These are phyloP conservation scores for Malacoraja senta DNA, from an alignment of 2,797 vertebrate species.

Conservation along the genomic window DNA sequence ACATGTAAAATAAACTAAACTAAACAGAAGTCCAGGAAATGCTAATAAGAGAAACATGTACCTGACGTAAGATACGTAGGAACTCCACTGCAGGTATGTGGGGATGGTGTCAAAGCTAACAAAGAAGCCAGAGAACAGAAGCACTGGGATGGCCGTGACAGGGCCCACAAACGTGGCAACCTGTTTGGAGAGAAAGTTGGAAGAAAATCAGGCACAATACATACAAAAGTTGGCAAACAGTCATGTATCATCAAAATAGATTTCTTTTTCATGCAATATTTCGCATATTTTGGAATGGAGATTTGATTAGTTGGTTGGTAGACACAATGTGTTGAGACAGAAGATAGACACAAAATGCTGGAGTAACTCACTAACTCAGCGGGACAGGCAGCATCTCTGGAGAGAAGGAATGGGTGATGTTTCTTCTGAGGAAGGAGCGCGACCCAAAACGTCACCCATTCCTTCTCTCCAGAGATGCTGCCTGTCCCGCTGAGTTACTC, in stretches of 20 bases:
- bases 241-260: not conserved
- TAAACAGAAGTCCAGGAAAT: not conserved
- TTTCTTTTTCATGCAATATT: no score
- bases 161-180: constrained; percentile 95
- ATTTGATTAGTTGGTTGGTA: not conserved
- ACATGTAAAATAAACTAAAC: no score
- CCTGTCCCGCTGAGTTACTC: no score
- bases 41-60: constrained; percentile 44
- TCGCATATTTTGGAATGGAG: not conserved
- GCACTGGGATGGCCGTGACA: constrained; percentile 87
- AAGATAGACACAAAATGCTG: no score
- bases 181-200: constrained; percentile 50
- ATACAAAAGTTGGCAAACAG: not conserved
- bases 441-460: no score
- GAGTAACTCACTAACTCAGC: no score
- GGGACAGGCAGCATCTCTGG: no score
- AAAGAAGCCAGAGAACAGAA: constrained; percentile 96
- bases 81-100: constrained; percentile 94
- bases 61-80: constrained; percentile 96
- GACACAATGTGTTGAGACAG: no score
- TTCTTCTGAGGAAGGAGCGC: no score
- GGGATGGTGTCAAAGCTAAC: constrained; percentile 98
- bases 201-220: not conserved
- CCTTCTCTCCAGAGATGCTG: no score
- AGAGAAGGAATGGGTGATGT: no score